Evolutionary conservation across 2,113 vertebrate genomes (phyloP), one percentile per base, ranked within the genome.

Genomic region (Sander lucioperca): DNA sequence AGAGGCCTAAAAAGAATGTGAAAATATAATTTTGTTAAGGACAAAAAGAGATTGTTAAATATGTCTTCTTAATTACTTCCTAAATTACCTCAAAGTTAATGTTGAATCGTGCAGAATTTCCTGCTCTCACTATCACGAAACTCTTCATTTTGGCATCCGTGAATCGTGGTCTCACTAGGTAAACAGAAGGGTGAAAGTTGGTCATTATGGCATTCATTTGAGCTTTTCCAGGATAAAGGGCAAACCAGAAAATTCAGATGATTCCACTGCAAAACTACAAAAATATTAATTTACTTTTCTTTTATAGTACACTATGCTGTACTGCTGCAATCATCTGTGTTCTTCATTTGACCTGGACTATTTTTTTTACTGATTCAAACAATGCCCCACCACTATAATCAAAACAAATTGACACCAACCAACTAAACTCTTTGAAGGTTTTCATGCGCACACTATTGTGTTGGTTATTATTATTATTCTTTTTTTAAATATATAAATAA

Each of bases 21-120:
- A 14, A 62, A n/a, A 54, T 56, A 39, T 23, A 18, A 47, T 59
- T 53, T 76, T 64, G 10, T n/a, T 10, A 19, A 21, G 19, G 8
- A 66, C 4, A 0, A 7, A 59, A 33, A 66, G 0, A 27, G 11
- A 56, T 10, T 8, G 23, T 2, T 19, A 43, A 51, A n/a, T 30
- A 14, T 15, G 4, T 25, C 1, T 5, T 59, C 2, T 48, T 12
- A 62, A 56, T 14, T 8, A 27, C 1, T 74, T 81, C 1, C 5
- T 25, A 53, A 39, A 63, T 81, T 87, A 99, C 98, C 94, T 97
- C 96, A 92, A 97, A 98, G 73, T 95, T 95, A 27, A 98, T 90
- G 47, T 90, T 96, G 83, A 97, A 91, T 18, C 93, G 90, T 67
- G 97, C 86, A 18, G 95, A 87, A 85, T 96, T 94, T 85, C 98